A percentile compares a stretch with the other conserved stretches of the same genome.
Conservation (phyloP, 2,888 invertebrate genomes). For the Heterodera filipjevi region DNA sequence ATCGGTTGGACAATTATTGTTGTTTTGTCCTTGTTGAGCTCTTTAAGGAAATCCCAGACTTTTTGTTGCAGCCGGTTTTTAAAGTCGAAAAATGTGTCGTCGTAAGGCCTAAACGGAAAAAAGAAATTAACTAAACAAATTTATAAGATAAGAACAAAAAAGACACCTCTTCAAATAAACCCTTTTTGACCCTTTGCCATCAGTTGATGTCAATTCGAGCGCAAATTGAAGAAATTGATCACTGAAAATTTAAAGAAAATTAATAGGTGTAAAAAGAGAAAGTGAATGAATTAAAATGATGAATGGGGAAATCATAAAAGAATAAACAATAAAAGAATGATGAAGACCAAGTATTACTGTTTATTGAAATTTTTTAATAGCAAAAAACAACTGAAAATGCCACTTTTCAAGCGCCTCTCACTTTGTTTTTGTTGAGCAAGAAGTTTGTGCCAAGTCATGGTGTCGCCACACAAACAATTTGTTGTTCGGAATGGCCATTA, state of each 20-base stretch:
- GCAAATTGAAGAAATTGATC: slow-evolving; percentile 14
- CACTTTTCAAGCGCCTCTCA: background rate
- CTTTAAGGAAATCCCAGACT: background rate
- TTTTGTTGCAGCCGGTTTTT: background rate
- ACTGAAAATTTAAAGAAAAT: background rate
- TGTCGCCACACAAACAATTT: slow-evolving; percentile 28
- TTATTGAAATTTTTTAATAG: too few species aligned
- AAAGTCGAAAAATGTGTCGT: background rate
- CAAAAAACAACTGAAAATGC: background rate
- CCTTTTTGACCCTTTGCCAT: background rate
- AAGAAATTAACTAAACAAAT: background rate
- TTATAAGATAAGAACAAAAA: background rate
- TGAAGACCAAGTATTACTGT: too few species aligned
- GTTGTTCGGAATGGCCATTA: slow-evolving; percentile 9
- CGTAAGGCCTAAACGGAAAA: slow-evolving; percentile 5
- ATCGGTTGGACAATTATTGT: background rate
- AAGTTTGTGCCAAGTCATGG: background rate
- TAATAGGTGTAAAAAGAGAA: too few species aligned
- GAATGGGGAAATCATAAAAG: too few species aligned
- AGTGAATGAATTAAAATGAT: background rate
- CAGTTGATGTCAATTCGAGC: background rate
- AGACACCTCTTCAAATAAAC: slow-evolving; percentile 25
- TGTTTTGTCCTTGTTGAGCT: background rate
- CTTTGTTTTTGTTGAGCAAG: background rate
- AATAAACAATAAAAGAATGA: too few species aligned